These are phyloP conservation scores for Silvanus unidentatus DNA, from an alignment of 2,888 invertebrate species.

Conservation along the genomic window DNA sequence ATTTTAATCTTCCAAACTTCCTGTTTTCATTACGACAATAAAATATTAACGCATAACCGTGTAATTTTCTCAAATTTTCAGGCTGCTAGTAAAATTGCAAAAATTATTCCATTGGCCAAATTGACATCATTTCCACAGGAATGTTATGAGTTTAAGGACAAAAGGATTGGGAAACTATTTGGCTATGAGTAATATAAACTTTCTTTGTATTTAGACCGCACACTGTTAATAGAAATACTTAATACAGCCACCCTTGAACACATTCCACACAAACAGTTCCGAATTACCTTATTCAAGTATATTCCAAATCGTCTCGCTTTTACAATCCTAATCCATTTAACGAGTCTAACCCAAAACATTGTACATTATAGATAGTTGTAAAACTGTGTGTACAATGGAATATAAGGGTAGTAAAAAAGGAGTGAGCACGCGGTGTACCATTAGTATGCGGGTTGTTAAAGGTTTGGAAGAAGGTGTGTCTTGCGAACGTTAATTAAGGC, in stretches of 20 bases:
- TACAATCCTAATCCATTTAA: slow-evolving; percentile 23
- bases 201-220: not conserved
- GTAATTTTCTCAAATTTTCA: no score
- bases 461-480: slow-evolving; percentile 10
- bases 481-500: slow-evolving; percentile 16
- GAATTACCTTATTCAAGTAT: slow-evolving; percentile 23
- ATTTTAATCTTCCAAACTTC: not conserved
- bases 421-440: not conserved
- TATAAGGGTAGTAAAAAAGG: no score
- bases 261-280: slow-evolving; percentile 23
- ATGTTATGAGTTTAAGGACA: no score
- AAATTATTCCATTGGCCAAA: no score
- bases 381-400: slow-evolving; percentile 4
- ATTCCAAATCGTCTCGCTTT: slow-evolving; percentile 20
- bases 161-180: not conserved
- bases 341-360: slow-evolving; percentile 14
- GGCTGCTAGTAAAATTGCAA: no score
- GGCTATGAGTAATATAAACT: not conserved
- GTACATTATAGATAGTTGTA: slow-evolving; percentile 10
- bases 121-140: no score
- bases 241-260: slow-evolving; percentile 1
- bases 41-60: no score
- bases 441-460: slow-evolving; percentile 15
- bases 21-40: no score
- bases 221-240: slow-evolving; percentile 1